A percentile compares a stretch with the other conserved stretches of the same genome.
phyloP scores from a whole-genome alignment of 2,113 vertebrate species.

The Chaetops frenatus region DNA sequence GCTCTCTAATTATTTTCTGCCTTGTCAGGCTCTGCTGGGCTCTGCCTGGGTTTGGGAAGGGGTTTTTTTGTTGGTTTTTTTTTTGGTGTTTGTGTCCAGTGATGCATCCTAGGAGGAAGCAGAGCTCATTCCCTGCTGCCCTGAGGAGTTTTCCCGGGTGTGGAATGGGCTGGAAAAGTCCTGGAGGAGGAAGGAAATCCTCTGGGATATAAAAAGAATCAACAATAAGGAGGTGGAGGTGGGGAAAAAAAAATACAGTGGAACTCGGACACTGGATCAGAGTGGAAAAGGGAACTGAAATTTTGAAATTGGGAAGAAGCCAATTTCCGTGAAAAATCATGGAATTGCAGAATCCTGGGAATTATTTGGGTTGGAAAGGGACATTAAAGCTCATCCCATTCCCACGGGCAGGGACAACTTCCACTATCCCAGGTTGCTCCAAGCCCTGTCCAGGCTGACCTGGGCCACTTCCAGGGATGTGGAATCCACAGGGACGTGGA shows the following conservation, averaged over 20 bases:
- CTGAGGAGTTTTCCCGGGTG: rapidly evolving
- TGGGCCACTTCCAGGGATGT: background rate
- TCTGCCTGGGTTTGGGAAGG: background rate
- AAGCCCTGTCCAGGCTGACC: background rate
- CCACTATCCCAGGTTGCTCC: background rate
- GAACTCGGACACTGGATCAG: background rate
- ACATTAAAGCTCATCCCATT: background rate
- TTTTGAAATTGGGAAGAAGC: background rate
- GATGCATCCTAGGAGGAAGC: background rate
- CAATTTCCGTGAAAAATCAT: background rate
- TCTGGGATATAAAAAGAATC: background rate
- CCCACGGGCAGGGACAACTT: rapidly evolving
- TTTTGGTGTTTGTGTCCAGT: rapidly evolving
- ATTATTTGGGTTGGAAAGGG: background rate
- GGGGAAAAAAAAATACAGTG: background rate
- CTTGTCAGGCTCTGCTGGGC: background rate
- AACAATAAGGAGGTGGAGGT: background rate
- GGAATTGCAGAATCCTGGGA: background rate
- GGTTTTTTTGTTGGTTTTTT: background rate
- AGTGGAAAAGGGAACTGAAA: too few relatives aligned
- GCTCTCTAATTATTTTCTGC: background rate
- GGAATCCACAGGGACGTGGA: background rate
- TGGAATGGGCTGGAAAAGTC: background rate
- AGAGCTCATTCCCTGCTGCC: background rate
- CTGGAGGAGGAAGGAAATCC: background rate